Conservation (phyloP, 2,113 vertebrate genomes). For the Daphoenositta chrysoptera region DNA sequence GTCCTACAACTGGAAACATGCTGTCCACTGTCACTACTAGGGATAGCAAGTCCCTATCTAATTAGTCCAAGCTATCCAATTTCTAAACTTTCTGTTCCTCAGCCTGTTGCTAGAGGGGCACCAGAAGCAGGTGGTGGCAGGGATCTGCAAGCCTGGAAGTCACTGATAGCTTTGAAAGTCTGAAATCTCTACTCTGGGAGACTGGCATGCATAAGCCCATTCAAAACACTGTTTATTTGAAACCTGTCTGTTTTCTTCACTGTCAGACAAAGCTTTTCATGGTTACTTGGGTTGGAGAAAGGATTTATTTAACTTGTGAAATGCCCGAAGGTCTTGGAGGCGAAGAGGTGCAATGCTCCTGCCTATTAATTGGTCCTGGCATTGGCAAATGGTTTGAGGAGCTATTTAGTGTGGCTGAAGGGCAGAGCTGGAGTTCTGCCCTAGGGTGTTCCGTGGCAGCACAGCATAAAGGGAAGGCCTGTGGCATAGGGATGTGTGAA, state of each 20-base stretch:
- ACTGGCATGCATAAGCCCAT: too few relatives aligned
- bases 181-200: not conserved
- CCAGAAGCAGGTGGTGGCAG: not conserved
- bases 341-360: not conserved
- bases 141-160: not conserved
- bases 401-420: not conserved
- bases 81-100: not conserved
- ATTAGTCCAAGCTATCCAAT: not conserved
- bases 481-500: not conserved
- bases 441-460: fast-evolving
- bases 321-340: not conserved
- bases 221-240: not conserved
- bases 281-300: not conserved
- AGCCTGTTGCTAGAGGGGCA: not conserved
- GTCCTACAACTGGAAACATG: not conserved
- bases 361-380: not conserved
- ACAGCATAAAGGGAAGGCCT: not conserved
- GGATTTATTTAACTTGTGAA: not conserved
- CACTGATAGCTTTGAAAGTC: not conserved
- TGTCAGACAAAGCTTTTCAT: not conserved
- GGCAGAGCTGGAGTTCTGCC: not conserved
- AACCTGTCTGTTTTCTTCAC: not conserved
- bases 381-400: not conserved
- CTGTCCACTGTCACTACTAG: not conserved
- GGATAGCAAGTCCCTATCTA: too few relatives aligned